Percentiles rank a stretch among this genome's conserved stretches.
These are phyloP conservation scores for Popillia japonica DNA, from an alignment of 1,140 invertebrate species.

Conservation along the genomic window DNA sequence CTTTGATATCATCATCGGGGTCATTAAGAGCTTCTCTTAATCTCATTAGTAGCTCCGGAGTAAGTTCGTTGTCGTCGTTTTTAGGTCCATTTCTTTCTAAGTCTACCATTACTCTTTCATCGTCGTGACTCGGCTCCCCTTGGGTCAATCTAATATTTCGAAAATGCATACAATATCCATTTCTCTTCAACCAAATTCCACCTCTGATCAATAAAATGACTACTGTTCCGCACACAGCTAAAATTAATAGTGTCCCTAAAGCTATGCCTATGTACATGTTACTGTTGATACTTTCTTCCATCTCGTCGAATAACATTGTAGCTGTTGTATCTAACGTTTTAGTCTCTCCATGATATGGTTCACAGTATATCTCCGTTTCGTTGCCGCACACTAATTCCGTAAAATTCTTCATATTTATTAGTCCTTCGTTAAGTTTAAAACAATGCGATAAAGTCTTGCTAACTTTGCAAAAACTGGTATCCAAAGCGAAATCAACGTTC, in stretches of 20 bases:
- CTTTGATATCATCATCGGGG: slow-evolving; percentile 70
- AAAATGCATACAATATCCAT: slow-evolving; percentile 62
- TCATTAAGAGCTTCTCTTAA: slow-evolving; percentile 74
- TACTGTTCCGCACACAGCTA: slow-evolving; percentile 62
- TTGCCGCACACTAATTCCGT: slow-evolving; percentile 66
- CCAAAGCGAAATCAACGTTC: slow-evolving; percentile 61
- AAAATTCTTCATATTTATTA: slow-evolving; percentile 70
- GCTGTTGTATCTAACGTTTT: slow-evolving; percentile 59
- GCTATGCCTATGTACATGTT: slow-evolving; percentile 54
- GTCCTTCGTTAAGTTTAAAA: slow-evolving; percentile 69
- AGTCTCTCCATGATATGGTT: slow-evolving; percentile 60
- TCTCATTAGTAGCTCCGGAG: slow-evolving; percentile 74
- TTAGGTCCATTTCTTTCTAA: slow-evolving; percentile 50
- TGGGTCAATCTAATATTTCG: slow-evolving; percentile 53
- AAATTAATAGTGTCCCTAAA: slow-evolving; percentile 61
- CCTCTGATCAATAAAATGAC: slow-evolving; percentile 64
- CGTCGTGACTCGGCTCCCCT: slow-evolving; percentile 52
- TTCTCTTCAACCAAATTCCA: slow-evolving; percentile 65
- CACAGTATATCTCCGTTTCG: slow-evolving; percentile 62
- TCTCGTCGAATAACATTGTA: slow-evolving; percentile 53
- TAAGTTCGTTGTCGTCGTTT: slow-evolving; percentile 72
- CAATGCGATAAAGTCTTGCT: slow-evolving; percentile 68
- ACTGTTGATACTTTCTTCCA: slow-evolving; percentile 44
- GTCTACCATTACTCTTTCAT: slow-evolving; percentile 62
- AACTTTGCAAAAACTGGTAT: slow-evolving; percentile 71